A percentile compares a stretch with the other conserved stretches of the same genome.
Evolutionary conservation across 2,113 vertebrate species (phyloP).

Genomic region (Notechis scutatus): DNA sequence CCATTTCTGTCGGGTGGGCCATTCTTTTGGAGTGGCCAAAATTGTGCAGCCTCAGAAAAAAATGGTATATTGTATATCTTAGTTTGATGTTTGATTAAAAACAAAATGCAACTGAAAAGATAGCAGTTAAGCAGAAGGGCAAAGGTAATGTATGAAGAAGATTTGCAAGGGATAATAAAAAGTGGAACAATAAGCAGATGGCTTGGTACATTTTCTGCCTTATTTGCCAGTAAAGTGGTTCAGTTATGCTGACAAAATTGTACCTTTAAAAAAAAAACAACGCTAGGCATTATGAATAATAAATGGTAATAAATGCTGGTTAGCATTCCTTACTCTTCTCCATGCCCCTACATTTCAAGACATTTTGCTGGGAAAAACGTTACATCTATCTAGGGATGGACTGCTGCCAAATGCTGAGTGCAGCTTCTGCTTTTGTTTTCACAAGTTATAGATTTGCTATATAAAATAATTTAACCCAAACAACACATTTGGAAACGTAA

Average conservation of each 20-base stretch:
- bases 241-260: background rate
- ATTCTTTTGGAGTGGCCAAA: background rate
- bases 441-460: background rate
- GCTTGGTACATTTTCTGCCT: background rate
- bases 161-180: background rate
- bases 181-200: background rate
- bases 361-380: background rate
- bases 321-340: background rate
- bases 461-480: background rate
- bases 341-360: background rate
- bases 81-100: background rate
- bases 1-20: background rate
- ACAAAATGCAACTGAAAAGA: background rate
- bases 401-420: background rate
- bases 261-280: background rate
- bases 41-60: background rate
- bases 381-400: background rate
- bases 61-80: constrained; percentile 1
- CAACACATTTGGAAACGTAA: background rate
- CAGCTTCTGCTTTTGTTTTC: background rate
- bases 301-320: background rate
- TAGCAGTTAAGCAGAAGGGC: background rate
- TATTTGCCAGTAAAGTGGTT: background rate
- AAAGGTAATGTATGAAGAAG: background rate
- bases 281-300: background rate